Percentiles rank a stretch among this genome's conserved stretches.
Conservation (phyloP, 2,888 invertebrate genomes). For the Pterobdella sp. region DNA sequence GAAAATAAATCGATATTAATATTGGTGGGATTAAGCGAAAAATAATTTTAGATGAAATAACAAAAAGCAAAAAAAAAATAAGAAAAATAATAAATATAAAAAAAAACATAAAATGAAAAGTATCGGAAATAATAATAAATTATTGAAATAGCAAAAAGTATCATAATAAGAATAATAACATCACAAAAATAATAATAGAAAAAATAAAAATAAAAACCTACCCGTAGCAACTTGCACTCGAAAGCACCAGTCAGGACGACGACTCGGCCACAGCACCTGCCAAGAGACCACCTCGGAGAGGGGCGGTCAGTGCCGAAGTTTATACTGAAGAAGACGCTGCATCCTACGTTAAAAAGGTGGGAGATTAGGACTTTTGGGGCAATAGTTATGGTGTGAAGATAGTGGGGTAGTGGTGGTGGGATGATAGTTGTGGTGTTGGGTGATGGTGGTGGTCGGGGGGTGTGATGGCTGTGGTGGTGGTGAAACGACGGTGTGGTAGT, state of each 20-base stretch:
- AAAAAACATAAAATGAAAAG: too few species aligned
- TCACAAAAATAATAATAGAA: too few species aligned
- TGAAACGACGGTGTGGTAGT: neutral
- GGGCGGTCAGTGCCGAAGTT: slow-evolving; percentile 96
- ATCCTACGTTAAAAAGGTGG: slow-evolving; percentile 90
- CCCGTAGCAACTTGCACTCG: too few species aligned
- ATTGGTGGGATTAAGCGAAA: too few species aligned
- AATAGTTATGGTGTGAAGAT: neutral
- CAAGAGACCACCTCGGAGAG: slow-evolving; percentile 60
- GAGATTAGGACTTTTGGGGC: neutral
- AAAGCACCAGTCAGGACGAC: neutral
- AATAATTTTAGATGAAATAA: too few species aligned
- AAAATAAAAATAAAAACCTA: too few species aligned
- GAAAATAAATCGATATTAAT: too few species aligned
- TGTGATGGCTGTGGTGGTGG: neutral
- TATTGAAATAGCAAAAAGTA: too few species aligned
- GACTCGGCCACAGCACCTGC: slow-evolving; percentile 45
- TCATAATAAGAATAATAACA: too few species aligned
- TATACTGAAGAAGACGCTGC: slow-evolving; percentile 96
- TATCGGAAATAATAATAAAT: too few species aligned
- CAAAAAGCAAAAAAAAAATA: too few species aligned
- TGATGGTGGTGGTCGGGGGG: neutral
- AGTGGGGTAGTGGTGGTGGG: neutral
- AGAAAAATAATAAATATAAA: too few species aligned
- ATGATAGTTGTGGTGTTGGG: neutral